Base-by-base conservation (phyloP, 2,113 vertebrate genomes). In the Sarotherodon lohbergeri region DNA sequence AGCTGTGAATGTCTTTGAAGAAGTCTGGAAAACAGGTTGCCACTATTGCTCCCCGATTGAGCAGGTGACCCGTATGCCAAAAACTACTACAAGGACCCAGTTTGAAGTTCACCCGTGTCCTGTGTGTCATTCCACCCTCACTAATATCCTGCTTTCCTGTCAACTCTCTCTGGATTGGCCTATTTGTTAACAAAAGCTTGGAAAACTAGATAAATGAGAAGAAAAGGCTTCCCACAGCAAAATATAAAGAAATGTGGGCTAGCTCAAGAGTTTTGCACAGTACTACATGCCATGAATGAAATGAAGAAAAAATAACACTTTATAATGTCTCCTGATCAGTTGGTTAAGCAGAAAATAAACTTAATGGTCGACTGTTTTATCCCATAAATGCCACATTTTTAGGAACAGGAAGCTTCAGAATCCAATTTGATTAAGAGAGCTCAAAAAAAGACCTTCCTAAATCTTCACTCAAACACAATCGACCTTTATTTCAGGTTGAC, bases 161-260 rank as follows among this genome's bases (percentile, higher is more conserved):
- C 39, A 43, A 24, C 66, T 71, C 66, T 71, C 66, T 24, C 66
- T 43, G 10, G n/a, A 27, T 43, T 71, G 22, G 39, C 39, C 66
- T 27, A 46, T 14, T 10, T 46, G 22, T 46, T 43, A 46, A 27
- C 66, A 27, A 71, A 71, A 71, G 66, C 39, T 24, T 14, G 39
- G 12, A 43, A 39, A 71, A 71, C 66, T 46, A 46, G 46, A 73
- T 27, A 73, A 46, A 46, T 73, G 8, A 46, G 8, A 73, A 46
- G 39, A 27, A 73, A 73, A 27, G 54, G 22, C 22, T 0, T 36
- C 32, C 0, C 2, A 5, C 32, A 36, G 32, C 2, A 76, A 48
- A 76, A 29, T 29, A 48, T 48, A 76, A 48, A 76, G 68, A 73
- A 48, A 17, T 76, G 43, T 29, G 9, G 24, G 24, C 22, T 48